Evolutionary conservation across 2,888 invertebrate species (phyloP).

Genomic region (Eupithecia dodoneata): DNA sequence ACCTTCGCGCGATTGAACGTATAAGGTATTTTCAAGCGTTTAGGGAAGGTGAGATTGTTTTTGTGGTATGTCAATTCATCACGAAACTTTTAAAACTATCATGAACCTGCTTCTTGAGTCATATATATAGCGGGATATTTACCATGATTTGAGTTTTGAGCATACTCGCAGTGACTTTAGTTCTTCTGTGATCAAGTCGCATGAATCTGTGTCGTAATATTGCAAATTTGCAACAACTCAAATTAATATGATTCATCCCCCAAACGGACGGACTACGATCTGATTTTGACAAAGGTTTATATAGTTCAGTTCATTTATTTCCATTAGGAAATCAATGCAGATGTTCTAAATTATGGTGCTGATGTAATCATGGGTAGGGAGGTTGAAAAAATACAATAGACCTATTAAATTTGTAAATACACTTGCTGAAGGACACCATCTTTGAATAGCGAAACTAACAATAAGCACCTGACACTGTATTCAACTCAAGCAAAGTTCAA

Average conservation of each 20-base stretch:
- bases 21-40: not conserved
- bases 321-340: not conserved
- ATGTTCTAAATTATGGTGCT: not conserved
- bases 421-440: not conserved
- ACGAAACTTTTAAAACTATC: too few species aligned
- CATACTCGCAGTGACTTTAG: too few species aligned
- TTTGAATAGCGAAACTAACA: constrained; percentile 15
- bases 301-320: too few species aligned
- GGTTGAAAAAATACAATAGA: too few species aligned
- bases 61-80: not conserved
- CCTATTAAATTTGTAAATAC: not conserved
- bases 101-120: too few species aligned
- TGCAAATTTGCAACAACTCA: too few species aligned
- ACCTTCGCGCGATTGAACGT: not conserved
- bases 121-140: too few species aligned
- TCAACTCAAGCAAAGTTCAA: constrained; percentile 68
- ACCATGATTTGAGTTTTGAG: too few species aligned
- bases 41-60: not conserved
- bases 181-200: too few species aligned
- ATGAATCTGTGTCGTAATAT: too few species aligned
- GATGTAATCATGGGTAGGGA: not conserved
- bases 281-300: not conserved
- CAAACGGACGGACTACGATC: not conserved
- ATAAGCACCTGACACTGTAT: constrained; percentile 59
- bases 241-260: not conserved